Evolutionary conservation across 2,888 invertebrate species (phyloP), one percentile per base, ranked within the genome.

Genomic region (Malachius bipustulatus): DNA sequence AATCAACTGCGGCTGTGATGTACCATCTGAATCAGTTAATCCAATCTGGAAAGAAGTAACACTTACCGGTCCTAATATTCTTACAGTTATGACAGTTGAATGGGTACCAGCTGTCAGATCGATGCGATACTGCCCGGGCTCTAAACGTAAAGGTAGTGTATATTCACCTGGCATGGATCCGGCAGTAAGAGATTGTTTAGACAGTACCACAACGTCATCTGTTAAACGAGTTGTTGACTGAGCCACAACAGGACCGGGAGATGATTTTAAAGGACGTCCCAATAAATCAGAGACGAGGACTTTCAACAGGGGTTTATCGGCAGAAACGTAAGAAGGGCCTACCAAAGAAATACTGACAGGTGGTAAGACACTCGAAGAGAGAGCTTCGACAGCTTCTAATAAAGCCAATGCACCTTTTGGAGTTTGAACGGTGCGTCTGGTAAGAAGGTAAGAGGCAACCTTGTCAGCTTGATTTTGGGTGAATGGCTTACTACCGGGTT

Each of bases 11-110:
- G 87, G 77, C 36, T 83, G 78, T 14, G 85, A 81, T 2, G 82
- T 80, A 42, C 91, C 88, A 60, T 96, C 94, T 3, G 85, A 77
- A 59, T 96, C 94, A 2, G 81, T 83, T 12, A 93, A 73, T 3
- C 90, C 89, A 31, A 96, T 69, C 60, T 94, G 91, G 31, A 88
- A 70, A 36, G 71, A 75, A 47, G 81, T 76, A 1, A 93, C 71
- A 41, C 71, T 71, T 0, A 87, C 77, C 46, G 81, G 77, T 1
- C 85, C 82, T 36, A 87, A 64, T 11, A 88, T 80, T 38, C 83
- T 81, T 1, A 73, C 63, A 12, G 62, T 63, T 31, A 63, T 44
- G 4, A 53, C 53, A 4, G 70, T 56, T 2, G 63, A 59, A 45
- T 70, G 75, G 12, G 67, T 68, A 30, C 75, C 78, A 2, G 82